Percentiles rank a stretch among this genome's conserved stretches.
Conservation (phyloP, 2,888 invertebrate species). For the Xanthia togata region DNA sequence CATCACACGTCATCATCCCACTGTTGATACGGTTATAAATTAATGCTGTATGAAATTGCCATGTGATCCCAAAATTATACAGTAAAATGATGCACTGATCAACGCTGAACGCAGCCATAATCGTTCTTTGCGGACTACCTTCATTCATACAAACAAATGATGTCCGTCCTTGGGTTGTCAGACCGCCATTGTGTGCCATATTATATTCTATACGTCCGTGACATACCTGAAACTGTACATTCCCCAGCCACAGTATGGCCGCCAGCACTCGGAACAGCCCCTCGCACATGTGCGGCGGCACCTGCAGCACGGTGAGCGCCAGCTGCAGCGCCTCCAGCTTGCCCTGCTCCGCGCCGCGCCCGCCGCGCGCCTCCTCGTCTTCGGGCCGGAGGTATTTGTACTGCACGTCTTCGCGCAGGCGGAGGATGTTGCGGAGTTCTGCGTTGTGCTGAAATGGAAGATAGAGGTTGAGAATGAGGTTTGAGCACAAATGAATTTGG, state of each 20-base stretch:
- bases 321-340: conserved; percentile 95
- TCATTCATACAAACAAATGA: no score
- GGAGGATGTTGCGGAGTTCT: conserved; percentile 93
- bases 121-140: no score
- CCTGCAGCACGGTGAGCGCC: conserved; percentile 97
- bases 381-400: conserved; percentile 96
- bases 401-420: conserved; percentile 93
- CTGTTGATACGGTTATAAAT: no score
- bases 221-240: conserved; percentile 93
- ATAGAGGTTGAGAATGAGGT: background rate
- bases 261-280: conserved; percentile 97
- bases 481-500: background rate
- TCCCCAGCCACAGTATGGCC: conserved; percentile 97
- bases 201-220: no score
- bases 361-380: conserved; percentile 90
- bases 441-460: conserved; percentile 90
- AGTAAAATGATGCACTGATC: no score
- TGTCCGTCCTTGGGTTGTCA: no score
- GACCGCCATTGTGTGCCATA: no score
- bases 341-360: conserved; percentile 83
- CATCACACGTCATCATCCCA: no score
- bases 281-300: conserved; percentile 95
- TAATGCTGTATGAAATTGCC: no score
- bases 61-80: no score
- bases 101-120: no score